phyloP scores from a whole-genome alignment of 2,888 invertebrate genomes.

The Drosophila diplacantha region DNA sequence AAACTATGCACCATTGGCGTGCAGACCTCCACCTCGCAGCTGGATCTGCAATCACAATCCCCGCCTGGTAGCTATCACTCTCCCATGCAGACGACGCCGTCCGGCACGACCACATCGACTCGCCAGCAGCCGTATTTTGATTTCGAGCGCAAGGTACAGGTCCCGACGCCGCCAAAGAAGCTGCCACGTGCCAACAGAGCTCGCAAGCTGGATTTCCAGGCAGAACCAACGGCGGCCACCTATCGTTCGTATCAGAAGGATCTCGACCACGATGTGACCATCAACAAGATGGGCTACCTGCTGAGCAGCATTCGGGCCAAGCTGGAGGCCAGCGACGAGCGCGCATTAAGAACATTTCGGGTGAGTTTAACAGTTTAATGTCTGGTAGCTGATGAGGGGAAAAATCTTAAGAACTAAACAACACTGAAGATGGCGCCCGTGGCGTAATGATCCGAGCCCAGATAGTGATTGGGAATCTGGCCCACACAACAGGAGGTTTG shows the following conservation, averaged over 20 bases:
- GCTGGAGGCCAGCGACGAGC: conserved; percentile 73
- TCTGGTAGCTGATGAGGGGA: background rate
- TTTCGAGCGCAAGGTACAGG: conserved; percentile 73
- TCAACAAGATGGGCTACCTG: conserved; percentile 74
- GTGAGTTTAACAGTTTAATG: conserved; percentile 55
- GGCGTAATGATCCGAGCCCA: conserved; percentile 91
- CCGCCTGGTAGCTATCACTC: conserved; percentile 76
- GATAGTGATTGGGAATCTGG: conserved; percentile 85
- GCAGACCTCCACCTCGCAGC: conserved; percentile 64
- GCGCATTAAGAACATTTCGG: conserved; percentile 69
- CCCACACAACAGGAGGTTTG: conserved; percentile 80
- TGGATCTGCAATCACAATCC: conserved; percentile 66
- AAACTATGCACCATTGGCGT: conserved; percentile 68
- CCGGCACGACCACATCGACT: conserved; percentile 39
- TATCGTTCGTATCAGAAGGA: conserved; percentile 76
- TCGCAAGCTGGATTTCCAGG: conserved; percentile 68
- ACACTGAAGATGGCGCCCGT: conserved; percentile 83
- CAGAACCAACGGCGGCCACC: conserved; percentile 49
- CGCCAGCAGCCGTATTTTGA: conserved; percentile 64
- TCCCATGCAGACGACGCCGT: conserved; percentile 63
- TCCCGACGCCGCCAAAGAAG: conserved; percentile 68
- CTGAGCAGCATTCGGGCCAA: conserved; percentile 74
- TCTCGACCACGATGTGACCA: conserved; percentile 73
- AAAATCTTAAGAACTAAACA: conserved; percentile 30
- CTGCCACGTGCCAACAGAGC: conserved; percentile 47